Percentiles rank a stretch among this genome's conserved stretches.
Evolutionary conservation across 2,888 invertebrate species (phyloP).

Genomic region (Dyspetes luteomarginatus): DNA sequence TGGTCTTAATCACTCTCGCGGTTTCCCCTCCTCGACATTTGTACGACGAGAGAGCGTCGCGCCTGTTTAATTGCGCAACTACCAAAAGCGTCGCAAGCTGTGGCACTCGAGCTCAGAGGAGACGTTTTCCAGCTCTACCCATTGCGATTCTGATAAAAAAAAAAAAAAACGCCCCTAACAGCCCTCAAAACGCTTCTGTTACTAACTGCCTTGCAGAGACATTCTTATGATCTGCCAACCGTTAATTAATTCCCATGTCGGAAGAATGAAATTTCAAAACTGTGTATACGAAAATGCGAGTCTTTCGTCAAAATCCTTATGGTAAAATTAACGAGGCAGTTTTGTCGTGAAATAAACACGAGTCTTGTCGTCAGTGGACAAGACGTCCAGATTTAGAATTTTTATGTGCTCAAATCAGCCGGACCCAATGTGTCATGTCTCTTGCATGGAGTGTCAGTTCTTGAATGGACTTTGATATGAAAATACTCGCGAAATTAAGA

Average conservation of each 20-base stretch:
- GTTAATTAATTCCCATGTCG: slow-evolving; percentile 45
- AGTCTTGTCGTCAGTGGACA: background rate
- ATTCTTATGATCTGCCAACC: slow-evolving; percentile 37
- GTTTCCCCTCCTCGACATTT: slow-evolving; percentile 9
- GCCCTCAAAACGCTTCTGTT: slow-evolving; percentile 16
- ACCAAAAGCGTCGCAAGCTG: slow-evolving; percentile 51
- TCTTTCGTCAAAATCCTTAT: background rate
- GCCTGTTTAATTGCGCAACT: slow-evolving; percentile 71
- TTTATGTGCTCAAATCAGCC: background rate
- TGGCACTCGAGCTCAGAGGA: slow-evolving; percentile 38
- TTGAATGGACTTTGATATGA: no score
- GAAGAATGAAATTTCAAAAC: slow-evolving; percentile 19
- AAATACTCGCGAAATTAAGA: no score
- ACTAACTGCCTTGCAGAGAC: slow-evolving; percentile 26
- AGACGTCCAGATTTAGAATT: background rate
- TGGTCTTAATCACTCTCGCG: slow-evolving; percentile 73
- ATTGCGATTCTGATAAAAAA: background rate
- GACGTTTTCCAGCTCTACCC: slow-evolving; percentile 1
- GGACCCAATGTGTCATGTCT: no score
- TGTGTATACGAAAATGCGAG: background rate
- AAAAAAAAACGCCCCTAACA: slow-evolving; percentile 15
- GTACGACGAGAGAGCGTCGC: slow-evolving; percentile 24
- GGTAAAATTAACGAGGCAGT: slow-evolving; percentile 8
- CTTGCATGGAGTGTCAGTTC: no score
- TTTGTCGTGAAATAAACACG: background rate